Conservation (phyloP, 2,888 invertebrate species). For the Leptinotarsa tumamoca region DNA sequence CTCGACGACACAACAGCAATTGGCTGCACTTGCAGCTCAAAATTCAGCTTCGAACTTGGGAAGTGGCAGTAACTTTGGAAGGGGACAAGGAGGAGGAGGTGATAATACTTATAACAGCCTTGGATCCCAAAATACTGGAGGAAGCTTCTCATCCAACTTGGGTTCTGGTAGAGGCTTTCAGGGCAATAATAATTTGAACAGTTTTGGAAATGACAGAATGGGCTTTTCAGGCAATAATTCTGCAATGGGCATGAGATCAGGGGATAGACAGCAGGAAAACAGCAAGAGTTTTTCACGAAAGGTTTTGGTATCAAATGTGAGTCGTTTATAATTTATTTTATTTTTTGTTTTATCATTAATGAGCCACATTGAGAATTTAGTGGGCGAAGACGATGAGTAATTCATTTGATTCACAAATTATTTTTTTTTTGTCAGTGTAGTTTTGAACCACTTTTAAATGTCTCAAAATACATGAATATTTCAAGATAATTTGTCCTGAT, state of each 20-base stretch:
- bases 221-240: conserved; percentile 9
- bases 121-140: conserved; percentile 6
- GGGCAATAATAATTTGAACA: conserved; percentile 42
- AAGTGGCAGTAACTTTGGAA: conserved; percentile 25
- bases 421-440: too few species aligned
- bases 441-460: too few species aligned
- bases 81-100: conserved; percentile 38
- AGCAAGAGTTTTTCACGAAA: conserved; percentile 42
- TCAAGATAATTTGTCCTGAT: too few species aligned
- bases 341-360: neutral
- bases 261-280: conserved; percentile 20
- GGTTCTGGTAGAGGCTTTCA: conserved; percentile 27
- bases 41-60: conserved; percentile 13
- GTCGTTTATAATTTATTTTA: conserved; percentile 2
- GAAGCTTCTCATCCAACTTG: conserved; percentile 21
- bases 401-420: too few species aligned
- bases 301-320: conserved; percentile 41
- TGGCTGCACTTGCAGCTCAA: conserved; percentile 33
- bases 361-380: too few species aligned
- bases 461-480: too few species aligned
- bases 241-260: conserved; percentile 23
- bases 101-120: conserved; percentile 29
- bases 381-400: too few species aligned
- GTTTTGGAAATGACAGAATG: conserved; percentile 31
- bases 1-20: conserved; percentile 33